These are phyloP conservation scores for Eupsilia transversa DNA, from an alignment of 2,888 invertebrate species.

Conservation along the genomic window DNA sequence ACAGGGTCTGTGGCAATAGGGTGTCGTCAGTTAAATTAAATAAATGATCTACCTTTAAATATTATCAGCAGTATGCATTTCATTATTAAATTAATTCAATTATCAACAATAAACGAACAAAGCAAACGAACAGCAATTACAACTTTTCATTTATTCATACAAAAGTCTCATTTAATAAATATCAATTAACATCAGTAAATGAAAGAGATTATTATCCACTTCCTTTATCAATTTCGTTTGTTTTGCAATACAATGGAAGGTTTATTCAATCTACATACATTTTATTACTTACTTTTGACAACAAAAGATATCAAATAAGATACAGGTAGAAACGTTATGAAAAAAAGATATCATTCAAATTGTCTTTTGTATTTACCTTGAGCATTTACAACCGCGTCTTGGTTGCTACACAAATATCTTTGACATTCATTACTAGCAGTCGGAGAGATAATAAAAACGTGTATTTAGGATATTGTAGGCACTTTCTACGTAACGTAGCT, in stretches of 20 bases:
- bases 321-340: slow-evolving; percentile 17
- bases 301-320: slow-evolving; percentile 30
- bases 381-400: background rate
- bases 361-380: slow-evolving; percentile 22
- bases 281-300: slow-evolving; percentile 9
- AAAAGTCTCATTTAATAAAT: background rate
- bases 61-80: background rate
- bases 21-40: background rate
- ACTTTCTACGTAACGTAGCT: no score
- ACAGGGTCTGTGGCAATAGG: background rate
- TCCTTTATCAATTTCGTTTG: background rate
- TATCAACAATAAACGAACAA: background rate
- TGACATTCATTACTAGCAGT: background rate
- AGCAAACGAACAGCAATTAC: slow-evolving; percentile 2
- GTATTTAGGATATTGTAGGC: no score
- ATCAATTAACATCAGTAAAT: background rate
- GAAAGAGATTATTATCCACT: background rate
- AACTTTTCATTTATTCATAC: background rate
- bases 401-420: background rate
- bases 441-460: no score
- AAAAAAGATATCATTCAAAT: slow-evolving; percentile 32
- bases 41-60: background rate
- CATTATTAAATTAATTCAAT: background rate
- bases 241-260: slow-evolving; percentile 1
- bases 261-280: slow-evolving; percentile 9